A percentile compares a stretch with the other conserved stretches of the same genome.
Evolutionary conservation across 2,113 vertebrate genomes (phyloP).

Genomic region (Pseudois nayaur): DNA sequence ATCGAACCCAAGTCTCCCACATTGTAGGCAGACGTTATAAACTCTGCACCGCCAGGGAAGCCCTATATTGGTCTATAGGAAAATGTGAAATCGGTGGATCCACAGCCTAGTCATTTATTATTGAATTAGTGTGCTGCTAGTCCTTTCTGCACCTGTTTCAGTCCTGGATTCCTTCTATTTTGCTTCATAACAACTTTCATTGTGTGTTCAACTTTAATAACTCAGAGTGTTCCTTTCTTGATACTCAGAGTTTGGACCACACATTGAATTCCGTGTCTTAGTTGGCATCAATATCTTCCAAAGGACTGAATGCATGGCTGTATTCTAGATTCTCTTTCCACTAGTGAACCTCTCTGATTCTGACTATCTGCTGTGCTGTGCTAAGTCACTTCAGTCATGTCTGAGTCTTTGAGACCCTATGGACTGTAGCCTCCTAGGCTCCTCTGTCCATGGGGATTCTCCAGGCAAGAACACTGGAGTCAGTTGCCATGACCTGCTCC

Average conservation of each 20-base stretch:
- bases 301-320: fast-evolving
- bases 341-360: background rate
- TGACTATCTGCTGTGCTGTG: background rate
- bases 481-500: background rate
- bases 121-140: background rate
- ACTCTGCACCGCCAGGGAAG: no score
- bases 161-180: background rate
- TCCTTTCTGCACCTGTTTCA: background rate
- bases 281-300: background rate
- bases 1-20: no score
- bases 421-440: background rate
- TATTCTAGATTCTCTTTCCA: background rate
- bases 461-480: background rate
- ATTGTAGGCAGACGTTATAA: no score
- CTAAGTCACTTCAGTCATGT: background rate
- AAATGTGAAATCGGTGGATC: background rate
- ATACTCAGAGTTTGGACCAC: background rate
- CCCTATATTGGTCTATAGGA: background rate
- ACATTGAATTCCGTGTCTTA: background rate
- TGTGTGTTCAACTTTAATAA: background rate
- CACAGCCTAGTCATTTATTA: background rate
- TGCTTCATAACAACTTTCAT: background rate
- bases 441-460: background rate
- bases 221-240: background rate
- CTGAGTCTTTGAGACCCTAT: background rate